A percentile compares a stretch with the other conserved stretches of the same genome.
These are phyloP conservation scores for Dugesia japonica DNA, from an alignment of 2,888 invertebrate species.

Conservation along the genomic window DNA sequence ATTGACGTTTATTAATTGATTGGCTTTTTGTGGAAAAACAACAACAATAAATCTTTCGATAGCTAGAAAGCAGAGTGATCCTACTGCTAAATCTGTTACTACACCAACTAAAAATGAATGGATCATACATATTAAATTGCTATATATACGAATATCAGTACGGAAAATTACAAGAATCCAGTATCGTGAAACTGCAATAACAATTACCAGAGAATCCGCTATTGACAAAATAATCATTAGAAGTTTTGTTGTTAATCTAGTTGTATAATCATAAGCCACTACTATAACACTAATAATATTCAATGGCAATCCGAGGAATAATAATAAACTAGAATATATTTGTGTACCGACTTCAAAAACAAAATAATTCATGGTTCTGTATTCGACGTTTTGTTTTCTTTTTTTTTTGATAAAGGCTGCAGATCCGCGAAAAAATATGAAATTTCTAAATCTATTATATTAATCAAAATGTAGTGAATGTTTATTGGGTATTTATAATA, in stretches of 20 bases:
- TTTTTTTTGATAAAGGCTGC: too few relatives aligned
- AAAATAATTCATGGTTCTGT: not conserved
- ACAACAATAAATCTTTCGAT: constrained; percentile 35
- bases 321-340: not conserved
- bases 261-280: not conserved
- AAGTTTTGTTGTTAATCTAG: constrained; percentile 29
- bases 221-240: constrained; percentile 34
- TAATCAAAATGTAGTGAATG: too few relatives aligned
- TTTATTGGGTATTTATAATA: too few relatives aligned
- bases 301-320: not conserved
- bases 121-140: constrained; percentile 23
- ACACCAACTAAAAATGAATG: constrained; percentile 25
- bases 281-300: not conserved
- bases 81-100: constrained; percentile 33
- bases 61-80: constrained; percentile 31
- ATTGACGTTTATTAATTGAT: constrained; percentile 25
- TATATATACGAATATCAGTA: constrained; percentile 25
- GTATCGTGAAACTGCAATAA: constrained; percentile 32
- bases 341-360: not conserved
- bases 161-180: constrained; percentile 33
- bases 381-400: too few relatives aligned
- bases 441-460: too few relatives aligned
- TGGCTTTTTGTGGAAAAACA: constrained; percentile 32
- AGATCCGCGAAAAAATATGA: too few relatives aligned
- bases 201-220: constrained; percentile 31